Base-by-base conservation (phyloP, 2,888 invertebrate genomes). In the Latrodectus elegans region DNA sequence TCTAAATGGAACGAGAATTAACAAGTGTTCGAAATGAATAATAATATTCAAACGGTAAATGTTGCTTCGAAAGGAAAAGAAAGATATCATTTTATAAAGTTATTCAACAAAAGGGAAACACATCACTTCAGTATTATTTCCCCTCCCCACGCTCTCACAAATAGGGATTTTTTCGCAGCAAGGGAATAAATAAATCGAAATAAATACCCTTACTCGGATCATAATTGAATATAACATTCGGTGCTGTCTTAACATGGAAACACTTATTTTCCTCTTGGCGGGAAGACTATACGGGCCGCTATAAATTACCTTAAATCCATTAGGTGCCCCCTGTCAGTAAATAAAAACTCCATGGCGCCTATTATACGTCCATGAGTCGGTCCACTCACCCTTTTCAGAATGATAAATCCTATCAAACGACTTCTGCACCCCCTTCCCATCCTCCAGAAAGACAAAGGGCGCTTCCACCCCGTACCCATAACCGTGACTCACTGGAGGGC, bases 231-330 rank as follows among this genome's bases (percentile, higher is more conserved):
- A 51, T 22, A 52, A 60, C 60, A 17, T 67, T 52, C 64, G 51
- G 51, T 83, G 74, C 68, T 75, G 81, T 55, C 80, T 38, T 26
- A 55, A 75, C 70, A 68, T 49, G 55, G 49, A 75, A 15, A 75
- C 75, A 60, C 73, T 75, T 75, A 82, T 70, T 75, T 82, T 64
- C 22, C 26, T 49, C 51, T 72, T 22, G 17, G 15, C 38, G 53
- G 26, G 15, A 38, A 15, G 26, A 14, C 82, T 68, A 38, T 22
- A 22, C 75, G 26, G 71, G 84, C 71, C 77, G 60, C 77, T 26
- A 65, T 84, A 84, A 84, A 84, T 84, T 84, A 84, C 84, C 75
- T 60, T 84, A 77, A 84, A 84, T 84, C 84, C 84, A 84, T 84
- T 84, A 84, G 71, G 22, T 49, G 64, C 76, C 52, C 76, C 82